phyloP scores from a whole-genome alignment of 1,140 invertebrate genomes.

The Caerostris extrusa region DNA sequence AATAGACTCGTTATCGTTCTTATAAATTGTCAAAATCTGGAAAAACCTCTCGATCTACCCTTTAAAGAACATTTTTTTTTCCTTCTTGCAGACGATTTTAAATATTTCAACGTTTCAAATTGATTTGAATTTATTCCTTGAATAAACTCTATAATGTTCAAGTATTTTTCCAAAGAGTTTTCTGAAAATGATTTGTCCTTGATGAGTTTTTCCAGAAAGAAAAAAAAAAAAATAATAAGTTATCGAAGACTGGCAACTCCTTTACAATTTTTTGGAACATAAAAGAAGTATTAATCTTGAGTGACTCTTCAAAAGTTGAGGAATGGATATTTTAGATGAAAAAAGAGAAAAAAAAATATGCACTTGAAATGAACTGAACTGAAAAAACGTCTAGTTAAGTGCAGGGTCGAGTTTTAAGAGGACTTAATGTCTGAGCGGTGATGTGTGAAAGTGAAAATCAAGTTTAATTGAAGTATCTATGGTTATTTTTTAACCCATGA shows the following conservation, averaged over 20 bases:
- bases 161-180: conserved; percentile 1
- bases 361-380: background rate
- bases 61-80: conserved; percentile 2
- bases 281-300: conserved; percentile 35
- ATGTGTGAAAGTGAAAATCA: conserved; percentile 39
- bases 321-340: conserved; percentile 7
- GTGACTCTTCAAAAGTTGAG: background rate
- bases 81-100: background rate
- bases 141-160: conserved; percentile 20
- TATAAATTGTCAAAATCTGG: background rate
- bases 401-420: background rate
- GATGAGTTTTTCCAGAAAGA: background rate
- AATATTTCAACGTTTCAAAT: background rate
- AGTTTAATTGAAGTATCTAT: conserved; percentile 19
- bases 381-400: conserved; percentile 1
- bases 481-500: background rate
- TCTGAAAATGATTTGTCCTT: background rate
- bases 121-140: conserved; percentile 29
- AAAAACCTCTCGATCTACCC: background rate
- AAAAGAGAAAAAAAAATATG: background rate
- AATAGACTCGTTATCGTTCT: conserved; percentile 8
- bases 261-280: conserved; percentile 37
- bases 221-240: background rate
- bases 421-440: conserved; percentile 1
- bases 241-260: background rate